Evolutionary conservation across 2,113 vertebrate species (phyloP).

Genomic region (human (Homo sapiens)): GRCh38 chr5:180178501-180179000

Average conservation of each 20-base stretch:
- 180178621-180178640: not conserved
- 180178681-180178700: not conserved
- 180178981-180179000: not conserved
- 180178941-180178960: not conserved
- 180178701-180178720: not conserved
- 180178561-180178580: no score
- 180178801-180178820: not conserved
- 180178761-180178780: not conserved
- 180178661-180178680: not conserved
- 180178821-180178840: not conserved
- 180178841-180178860: not conserved
- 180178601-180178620: not conserved
- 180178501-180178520: no score
- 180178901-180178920: not conserved
- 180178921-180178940: no score
- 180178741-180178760: not conserved
- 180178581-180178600: not conserved
- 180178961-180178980: no score
- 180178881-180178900: not conserved
- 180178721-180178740: not conserved
- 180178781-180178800: not conserved
- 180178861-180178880: not conserved
- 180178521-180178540: no score
- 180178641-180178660: not conserved
- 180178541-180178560: no score